A percentile compares a stretch with the other conserved stretches of the same genome.
These are phyloP conservation scores for Salvelinus namaycush DNA, from an alignment of 2,113 vertebrate genomes.

Conservation along the genomic window DNA sequence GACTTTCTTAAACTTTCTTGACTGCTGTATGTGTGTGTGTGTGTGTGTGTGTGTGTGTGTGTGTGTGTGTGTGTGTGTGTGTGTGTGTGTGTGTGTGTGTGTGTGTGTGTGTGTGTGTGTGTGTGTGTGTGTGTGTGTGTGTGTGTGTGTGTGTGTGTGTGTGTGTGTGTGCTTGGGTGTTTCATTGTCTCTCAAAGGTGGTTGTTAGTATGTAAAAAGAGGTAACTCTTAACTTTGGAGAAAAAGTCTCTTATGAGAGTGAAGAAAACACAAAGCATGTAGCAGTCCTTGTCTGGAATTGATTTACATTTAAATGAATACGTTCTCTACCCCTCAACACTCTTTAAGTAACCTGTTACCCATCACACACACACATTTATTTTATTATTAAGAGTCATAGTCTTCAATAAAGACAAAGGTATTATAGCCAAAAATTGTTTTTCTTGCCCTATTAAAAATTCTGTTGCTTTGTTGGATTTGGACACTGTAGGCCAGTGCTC, in stretches of 20 bases:
- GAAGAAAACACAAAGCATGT: conserved; percentile 8
- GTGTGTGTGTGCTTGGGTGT: neutral
- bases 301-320: neutral
- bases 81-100: neutral
- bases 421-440: neutral
- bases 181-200: conserved; percentile 2
- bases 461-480: neutral
- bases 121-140: neutral
- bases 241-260: neutral
- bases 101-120: neutral
- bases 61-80: neutral
- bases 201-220: conserved; percentile 16
- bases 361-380: neutral
- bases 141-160: neutral
- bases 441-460: neutral
- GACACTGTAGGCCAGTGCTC: neutral
- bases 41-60: neutral
- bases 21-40: neutral
- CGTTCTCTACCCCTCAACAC: no score
- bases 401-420: neutral
- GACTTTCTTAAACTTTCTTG: neutral
- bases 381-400: neutral
- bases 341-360: neutral
- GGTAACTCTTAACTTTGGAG: conserved; percentile 21
- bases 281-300: conserved; percentile 11